Evolutionary conservation across 2,797 vertebrate genomes (phyloP).

Genomic region (Euphonia xanthogaster): DNA sequence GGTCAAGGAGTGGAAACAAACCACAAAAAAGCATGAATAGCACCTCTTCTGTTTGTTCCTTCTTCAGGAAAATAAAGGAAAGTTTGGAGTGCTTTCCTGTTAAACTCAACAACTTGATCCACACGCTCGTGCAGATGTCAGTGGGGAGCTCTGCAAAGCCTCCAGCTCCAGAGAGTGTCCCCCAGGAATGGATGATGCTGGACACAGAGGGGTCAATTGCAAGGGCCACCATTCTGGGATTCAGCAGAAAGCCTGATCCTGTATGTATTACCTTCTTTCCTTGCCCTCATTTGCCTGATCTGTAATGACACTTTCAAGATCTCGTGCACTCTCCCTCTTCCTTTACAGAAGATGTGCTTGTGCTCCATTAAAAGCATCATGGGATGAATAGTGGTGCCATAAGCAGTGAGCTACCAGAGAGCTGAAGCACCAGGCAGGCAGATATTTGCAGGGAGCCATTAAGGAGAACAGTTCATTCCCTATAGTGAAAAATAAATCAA

Average conservation of each 20-base stretch:
- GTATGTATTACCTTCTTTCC: background rate
- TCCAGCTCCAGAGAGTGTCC: background rate
- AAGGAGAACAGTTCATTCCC: slow-evolving; percentile 47
- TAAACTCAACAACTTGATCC: slow-evolving; percentile 87
- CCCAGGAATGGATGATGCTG: slow-evolving; percentile 26
- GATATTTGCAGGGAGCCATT: slow-evolving; percentile 60
- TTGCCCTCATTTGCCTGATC: background rate
- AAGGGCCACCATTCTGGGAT: slow-evolving; percentile 74
- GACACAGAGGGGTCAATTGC: background rate
- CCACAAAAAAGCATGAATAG: background rate
- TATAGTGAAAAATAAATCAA: slow-evolving; percentile 66
- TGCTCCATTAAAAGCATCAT: background rate
- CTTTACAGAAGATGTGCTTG: background rate
- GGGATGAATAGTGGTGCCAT: slow-evolving; percentile 11
- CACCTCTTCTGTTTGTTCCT: background rate
- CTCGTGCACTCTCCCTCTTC: background rate
- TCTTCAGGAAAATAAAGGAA: slow-evolving; percentile 87
- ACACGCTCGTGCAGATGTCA: slow-evolving; percentile 79
- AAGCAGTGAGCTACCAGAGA: background rate
- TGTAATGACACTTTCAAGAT: background rate
- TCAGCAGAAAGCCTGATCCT: background rate
- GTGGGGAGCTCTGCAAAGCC: slow-evolving; percentile 17
- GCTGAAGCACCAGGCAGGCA: slow-evolving; percentile 40
- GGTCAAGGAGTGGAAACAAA: background rate
- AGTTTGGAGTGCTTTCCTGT: slow-evolving; percentile 85